Conservation (phyloP, 2,888 invertebrate genomes). For the Empis livida region DNA sequence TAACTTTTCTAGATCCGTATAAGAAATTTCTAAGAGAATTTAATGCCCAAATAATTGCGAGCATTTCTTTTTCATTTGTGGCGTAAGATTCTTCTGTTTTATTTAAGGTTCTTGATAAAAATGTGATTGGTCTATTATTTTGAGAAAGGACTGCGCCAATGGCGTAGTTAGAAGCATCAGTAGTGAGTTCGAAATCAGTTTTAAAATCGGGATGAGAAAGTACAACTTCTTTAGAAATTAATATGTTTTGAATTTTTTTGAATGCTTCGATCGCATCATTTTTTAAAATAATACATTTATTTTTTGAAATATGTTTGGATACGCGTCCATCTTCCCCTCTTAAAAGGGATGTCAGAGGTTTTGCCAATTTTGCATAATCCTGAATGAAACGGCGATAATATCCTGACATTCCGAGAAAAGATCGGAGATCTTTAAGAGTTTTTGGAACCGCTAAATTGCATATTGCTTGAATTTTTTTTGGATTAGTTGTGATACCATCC, state of each 20-base stretch:
- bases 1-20: constrained; percentile 6
- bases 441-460: constrained; percentile 12
- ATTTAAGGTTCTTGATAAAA: constrained; percentile 2
- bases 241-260: constrained; percentile 2
- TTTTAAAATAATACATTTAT: neutral
- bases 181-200: constrained; percentile 5
- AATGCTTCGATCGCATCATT: neutral
- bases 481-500: constrained; percentile 19
- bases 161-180: constrained; percentile 5
- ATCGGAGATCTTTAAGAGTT: constrained; percentile 11
- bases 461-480: constrained; percentile 14
- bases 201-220: constrained; percentile 1
- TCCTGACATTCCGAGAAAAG: constrained; percentile 13
- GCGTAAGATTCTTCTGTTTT: too few relatives aligned
- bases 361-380: constrained; percentile 12
- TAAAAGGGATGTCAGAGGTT: constrained; percentile 13
- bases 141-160: constrained; percentile 2
- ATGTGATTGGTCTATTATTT: constrained; percentile 1
- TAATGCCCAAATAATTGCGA: constrained; percentile 5
- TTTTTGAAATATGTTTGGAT: constrained; percentile 5
- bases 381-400: constrained; percentile 14
- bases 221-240: constrained; percentile 1
- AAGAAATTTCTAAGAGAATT: constrained; percentile 4
- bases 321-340: constrained; percentile 10
- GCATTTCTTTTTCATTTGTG: too few relatives aligned